Conservation (phyloP, 1,140 invertebrate genomes). For the Lordiphosa mommai region DNA sequence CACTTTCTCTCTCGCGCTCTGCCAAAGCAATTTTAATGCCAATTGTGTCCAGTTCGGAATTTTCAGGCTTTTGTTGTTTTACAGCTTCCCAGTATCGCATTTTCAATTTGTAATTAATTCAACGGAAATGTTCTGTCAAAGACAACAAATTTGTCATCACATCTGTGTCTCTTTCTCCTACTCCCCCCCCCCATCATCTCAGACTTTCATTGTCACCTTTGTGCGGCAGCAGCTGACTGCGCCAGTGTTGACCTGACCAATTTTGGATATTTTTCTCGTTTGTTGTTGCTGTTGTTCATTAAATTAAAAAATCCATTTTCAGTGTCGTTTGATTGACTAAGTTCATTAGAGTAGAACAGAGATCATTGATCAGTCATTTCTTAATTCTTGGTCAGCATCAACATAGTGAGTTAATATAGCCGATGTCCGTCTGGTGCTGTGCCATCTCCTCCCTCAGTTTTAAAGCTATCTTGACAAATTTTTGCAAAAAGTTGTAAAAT, state of each 20-base stretch:
- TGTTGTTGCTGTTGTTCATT: conserved; percentile 6
- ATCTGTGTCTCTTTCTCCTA: conserved; percentile 1
- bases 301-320: conserved; percentile 24
- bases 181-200: neutral
- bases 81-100: conserved; percentile 2
- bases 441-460: no score
- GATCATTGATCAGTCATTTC: no score
- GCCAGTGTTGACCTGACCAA: conserved; percentile 16
- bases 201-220: conserved; percentile 34
- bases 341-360: conserved; percentile 3
- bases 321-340: conserved; percentile 66
- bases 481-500: no score
- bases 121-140: conserved; percentile 53
- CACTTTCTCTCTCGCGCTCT: no score
- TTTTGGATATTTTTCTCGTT: conserved; percentile 30
- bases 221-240: conserved; percentile 7
- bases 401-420: no score
- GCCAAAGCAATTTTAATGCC: no score
- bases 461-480: no score
- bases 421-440: no score
- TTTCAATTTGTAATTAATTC: conserved; percentile 53
- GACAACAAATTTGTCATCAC: conserved; percentile 4
- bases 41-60: conserved; percentile 3
- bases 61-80: neutral
- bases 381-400: no score